Base-by-base conservation (phyloP, 92 coral and sea anemone genomes). In the Hydrozoanthus gracilis region DNA sequence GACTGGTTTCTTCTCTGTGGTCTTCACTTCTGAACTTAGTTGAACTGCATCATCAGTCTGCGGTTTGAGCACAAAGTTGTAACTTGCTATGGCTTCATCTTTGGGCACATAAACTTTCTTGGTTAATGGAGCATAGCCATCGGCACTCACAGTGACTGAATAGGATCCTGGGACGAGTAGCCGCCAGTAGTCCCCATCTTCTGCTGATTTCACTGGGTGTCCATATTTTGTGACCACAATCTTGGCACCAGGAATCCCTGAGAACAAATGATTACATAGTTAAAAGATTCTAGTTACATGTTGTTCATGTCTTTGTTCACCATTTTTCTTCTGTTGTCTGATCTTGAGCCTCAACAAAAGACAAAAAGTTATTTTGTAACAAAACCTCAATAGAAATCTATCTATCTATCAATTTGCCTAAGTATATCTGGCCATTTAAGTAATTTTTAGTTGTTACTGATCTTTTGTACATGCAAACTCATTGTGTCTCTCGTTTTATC, bases 171-270 rank as follows among this genome's bases (percentile, higher is more conserved):
- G 94, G 69, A 85, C 55, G 47, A 95, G 92, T 45, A 96, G 75
- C 9, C 99, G 91, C 99, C 99, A 97, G 91, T 91, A 97, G 86
- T 97, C 99, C 2, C 99, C 99, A 84, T 92, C 95, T 72, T 77
- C 86, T 16, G 99, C 98, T 49, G 95, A 88, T 20, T 66, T 76
- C 14, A 97, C 86, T 3, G 90, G 58, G 55, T 97, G 98, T 15
- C 75, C 65, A 58, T 91, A 91, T 9, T 80, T 84, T 8, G 58
- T 74, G 4, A 97, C 82, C 39, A 87, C 65, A 78, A 97, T 95
- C 20, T 83, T 74, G 20, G 98, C 99, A 67, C 77, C 95, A 45
- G 76, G 51, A 65, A 93, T 91, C 75, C 91, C 93, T 91, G 44
- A 8, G 7, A 44, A 48, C 44, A 61, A 13, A 82, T 27, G 39